Base-by-base conservation (phyloP, 2,888 invertebrate species). In the Melieria picta region DNA sequence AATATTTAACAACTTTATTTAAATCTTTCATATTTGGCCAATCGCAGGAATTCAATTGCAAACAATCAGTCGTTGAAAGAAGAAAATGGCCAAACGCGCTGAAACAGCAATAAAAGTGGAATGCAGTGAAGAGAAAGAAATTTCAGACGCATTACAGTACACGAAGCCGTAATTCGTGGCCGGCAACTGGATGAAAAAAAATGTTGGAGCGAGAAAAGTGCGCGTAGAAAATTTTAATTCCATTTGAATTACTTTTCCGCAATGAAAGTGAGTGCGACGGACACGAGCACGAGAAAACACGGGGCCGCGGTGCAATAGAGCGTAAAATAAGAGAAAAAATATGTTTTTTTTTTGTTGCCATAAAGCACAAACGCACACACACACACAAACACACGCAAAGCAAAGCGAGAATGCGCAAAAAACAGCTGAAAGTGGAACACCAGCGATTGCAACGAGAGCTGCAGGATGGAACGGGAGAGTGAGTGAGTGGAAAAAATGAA, bases 251-350 rank as follows among this genome's bases (percentile, higher is more conserved):
- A 79, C 77, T 79, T 82, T 79, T 74, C 72, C 73, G 71, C 66
- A 73, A 71, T 72, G 72, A 61, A 79, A 78, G 77, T 75, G 74
- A 78, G 76, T 81, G 77, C 76, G 76, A 78, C 77, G 80, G 79
- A 80, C 11, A 47, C 45, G 47, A 47, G 43, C 3, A 47, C 46
- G 62, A 55, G 55, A 62, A 62, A 57, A 70, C 57, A 42, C 52
- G 52, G 61, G 52, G 30, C 30, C 69, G 56, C 65, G 61, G 81
- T 80, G 82, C 83, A 83, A 83, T 83, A 80, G 82, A 84, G 77
- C 81, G 79, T 81, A 82, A 84, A 84, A 82, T 84, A 81, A 84
- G 81, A 82, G 81, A 78, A 81, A 77, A 81, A 78, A 78, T 79
- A 79, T 65, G 76, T 76, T 74, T 75, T 72, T 57, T 42, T 16